Evolutionary conservation across 37 sponge, comb jelly and placozoan species (phyloP).

Genomic region (Hexactinellida sp.): DNA sequence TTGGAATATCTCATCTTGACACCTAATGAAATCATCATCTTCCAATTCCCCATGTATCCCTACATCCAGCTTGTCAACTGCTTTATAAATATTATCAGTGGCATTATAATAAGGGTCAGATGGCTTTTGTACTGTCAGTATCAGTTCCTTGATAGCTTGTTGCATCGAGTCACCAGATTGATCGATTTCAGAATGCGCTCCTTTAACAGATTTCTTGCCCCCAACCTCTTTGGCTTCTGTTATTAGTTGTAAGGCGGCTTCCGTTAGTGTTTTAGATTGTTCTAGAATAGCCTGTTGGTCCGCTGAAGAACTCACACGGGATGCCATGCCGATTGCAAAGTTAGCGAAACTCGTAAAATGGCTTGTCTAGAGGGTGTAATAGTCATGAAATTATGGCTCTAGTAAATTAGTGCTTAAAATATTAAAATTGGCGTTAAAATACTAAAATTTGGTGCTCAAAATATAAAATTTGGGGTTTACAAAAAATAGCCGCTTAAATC

Average conservation of each 20-base stretch:
- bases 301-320: conserved; percentile 44
- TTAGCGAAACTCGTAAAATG: conserved; percentile 54
- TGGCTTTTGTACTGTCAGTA: neutral
- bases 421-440: too few species aligned
- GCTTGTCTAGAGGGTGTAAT: conserved; percentile 19
- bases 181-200: conserved; percentile 37
- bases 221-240: conserved; percentile 69
- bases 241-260: conserved; percentile 58
- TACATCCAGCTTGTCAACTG: conserved; percentile 15
- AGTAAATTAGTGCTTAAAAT: too few species aligned
- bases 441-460: too few species aligned
- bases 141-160: neutral
- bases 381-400: neutral
- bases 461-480: too few species aligned
- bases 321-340: conserved; percentile 80
- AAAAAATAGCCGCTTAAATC: too few species aligned
- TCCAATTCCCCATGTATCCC: conserved; percentile 20
- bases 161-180: conserved; percentile 40
- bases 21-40: conserved; percentile 47
- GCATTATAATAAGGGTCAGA: neutral
- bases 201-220: conserved; percentile 30
- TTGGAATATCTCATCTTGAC: conserved; percentile 39
- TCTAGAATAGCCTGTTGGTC: conserved; percentile 50
- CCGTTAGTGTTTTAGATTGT: conserved; percentile 77
- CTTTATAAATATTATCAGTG: neutral